A percentile compares a stretch with the other conserved stretches of the same genome.
Evolutionary conservation across 2,113 vertebrate genomes (phyloP).

Genomic region (Strigops habroptila): DNA sequence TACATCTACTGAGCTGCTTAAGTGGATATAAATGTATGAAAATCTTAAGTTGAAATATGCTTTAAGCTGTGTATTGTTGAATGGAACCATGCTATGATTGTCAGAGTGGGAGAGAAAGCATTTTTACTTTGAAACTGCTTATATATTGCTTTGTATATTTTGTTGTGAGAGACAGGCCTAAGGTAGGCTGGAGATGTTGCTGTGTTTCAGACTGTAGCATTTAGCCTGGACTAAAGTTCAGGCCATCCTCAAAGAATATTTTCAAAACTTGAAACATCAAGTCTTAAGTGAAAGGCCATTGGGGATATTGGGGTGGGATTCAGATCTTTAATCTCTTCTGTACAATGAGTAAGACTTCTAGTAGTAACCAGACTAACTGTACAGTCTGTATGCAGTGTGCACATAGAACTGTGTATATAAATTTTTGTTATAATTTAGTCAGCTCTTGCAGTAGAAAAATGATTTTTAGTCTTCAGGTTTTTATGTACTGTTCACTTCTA

Average conservation of each 20-base stretch:
- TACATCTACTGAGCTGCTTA: not conserved
- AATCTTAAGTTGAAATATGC: not conserved
- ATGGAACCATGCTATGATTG: not conserved
- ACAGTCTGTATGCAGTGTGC: not conserved
- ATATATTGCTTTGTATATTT: not conserved
- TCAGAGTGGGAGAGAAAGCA: not conserved
- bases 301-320: rapidly evolving
- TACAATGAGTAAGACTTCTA: not conserved
- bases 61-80: not conserved
- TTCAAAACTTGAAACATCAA: not conserved
- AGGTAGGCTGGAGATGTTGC: not conserved
- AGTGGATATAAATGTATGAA: not conserved
- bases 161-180: not conserved
- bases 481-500: not conserved
- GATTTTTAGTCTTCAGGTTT: not conserved
- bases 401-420: not conserved
- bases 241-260: not conserved
- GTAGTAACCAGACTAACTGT: not conserved
- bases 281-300: not conserved
- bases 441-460: not conserved
- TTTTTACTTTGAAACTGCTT: not conserved
- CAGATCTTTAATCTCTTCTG: not conserved
- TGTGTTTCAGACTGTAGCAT: not conserved
- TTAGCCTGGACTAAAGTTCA: not conserved
- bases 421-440: not conserved